phyloP scores from a whole-genome alignment of 2,888 invertebrate species.

The Sinelater perroti region DNA sequence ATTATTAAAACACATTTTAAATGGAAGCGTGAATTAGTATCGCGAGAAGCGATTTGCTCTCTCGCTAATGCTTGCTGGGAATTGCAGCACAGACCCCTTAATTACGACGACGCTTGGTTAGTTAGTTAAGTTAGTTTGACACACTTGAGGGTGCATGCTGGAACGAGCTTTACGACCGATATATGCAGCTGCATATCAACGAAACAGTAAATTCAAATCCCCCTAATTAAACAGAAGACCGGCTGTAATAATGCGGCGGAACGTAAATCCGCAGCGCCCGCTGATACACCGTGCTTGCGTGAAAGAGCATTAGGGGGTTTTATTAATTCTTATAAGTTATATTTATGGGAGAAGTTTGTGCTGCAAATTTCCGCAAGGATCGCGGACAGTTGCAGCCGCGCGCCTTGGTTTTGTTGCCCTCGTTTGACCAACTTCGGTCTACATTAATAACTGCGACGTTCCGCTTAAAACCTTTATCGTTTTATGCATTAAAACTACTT shows the following conservation, averaged over 20 bases:
- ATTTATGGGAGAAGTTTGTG: constrained; percentile 40
- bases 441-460: constrained; percentile 4
- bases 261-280: constrained; percentile 8
- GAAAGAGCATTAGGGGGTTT: constrained; percentile 32
- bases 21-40: no score
- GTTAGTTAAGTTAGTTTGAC: neutral
- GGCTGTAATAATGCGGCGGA: constrained; percentile 2
- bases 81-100: neutral
- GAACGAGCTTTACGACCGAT: neutral
- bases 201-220: constrained; percentile 6
- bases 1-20: no score
- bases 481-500: neutral
- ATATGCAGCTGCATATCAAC: constrained; percentile 12
- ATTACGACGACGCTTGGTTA: constrained; percentile 9
- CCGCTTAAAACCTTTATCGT: neutral
- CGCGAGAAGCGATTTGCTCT: neutral
- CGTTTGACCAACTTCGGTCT: constrained; percentile 6
- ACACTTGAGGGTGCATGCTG: constrained; percentile 7
- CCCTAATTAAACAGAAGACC: constrained; percentile 3
- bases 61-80: neutral
- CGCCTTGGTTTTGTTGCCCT: constrained; percentile 26
- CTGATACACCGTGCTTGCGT: constrained; percentile 9
- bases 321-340: constrained; percentile 44
- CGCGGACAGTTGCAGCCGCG: constrained; percentile 26
- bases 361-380: constrained; percentile 18